Evolutionary conservation across 2,797 vertebrate species (phyloP).

Genomic region (Lateolabrax maculatus): DNA sequence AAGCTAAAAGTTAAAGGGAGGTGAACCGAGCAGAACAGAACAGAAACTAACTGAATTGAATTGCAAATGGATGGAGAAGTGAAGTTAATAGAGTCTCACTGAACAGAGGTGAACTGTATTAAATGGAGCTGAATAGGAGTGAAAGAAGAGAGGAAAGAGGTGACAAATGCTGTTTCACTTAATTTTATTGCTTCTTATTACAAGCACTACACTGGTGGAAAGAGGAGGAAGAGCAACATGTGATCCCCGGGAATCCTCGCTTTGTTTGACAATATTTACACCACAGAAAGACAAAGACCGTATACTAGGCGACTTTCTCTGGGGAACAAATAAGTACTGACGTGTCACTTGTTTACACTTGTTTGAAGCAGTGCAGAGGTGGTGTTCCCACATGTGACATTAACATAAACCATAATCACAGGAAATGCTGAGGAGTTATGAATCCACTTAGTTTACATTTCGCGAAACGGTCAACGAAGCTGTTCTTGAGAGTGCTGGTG

Average conservation of each 20-base stretch:
- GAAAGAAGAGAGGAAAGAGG: not conserved
- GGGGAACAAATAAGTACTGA: constrained; percentile 28
- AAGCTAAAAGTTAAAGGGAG: not conserved
- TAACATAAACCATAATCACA: constrained; percentile 1
- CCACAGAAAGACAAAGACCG: constrained; percentile 37
- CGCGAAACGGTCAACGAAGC: not conserved
- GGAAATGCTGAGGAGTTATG: not conserved
- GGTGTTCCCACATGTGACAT: not conserved
- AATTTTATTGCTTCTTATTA: too few relatives aligned
- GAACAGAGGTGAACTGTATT: not conserved
- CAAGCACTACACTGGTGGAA: constrained; percentile 3
- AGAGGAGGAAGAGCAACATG: constrained; percentile 9
- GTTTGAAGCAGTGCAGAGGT: constrained; percentile 19
- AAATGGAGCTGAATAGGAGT: not conserved
- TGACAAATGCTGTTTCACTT: not conserved
- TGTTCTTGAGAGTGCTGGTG: not conserved
- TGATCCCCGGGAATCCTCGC: not conserved
- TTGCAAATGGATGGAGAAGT: not conserved
- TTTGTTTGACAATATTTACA: constrained; percentile 67
- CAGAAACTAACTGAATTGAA: not conserved
- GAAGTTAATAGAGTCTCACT: not conserved
- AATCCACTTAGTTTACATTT: not conserved
- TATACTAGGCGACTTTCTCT: constrained; percentile 18
- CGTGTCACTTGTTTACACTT: constrained; percentile 32
- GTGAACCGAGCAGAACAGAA: not conserved